Conservation (phyloP, 64 coral and sea anemone genomes). For the Porites australiensis region DNA sequence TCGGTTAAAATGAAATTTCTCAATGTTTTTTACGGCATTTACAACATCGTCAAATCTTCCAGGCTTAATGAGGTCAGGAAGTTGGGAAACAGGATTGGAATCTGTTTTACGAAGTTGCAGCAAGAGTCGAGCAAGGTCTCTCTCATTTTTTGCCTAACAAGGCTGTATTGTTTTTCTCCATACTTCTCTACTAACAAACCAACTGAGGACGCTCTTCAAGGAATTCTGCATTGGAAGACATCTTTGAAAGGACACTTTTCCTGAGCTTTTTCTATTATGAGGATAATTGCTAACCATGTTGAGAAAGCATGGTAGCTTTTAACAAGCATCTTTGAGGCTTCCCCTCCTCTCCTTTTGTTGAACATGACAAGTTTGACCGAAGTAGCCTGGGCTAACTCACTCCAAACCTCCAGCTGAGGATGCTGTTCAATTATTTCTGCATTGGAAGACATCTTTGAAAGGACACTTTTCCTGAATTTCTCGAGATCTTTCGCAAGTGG, state of each 20-base stretch:
- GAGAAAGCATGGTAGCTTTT: neutral
- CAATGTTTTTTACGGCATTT: neutral
- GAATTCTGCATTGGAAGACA: neutral
- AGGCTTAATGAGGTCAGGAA: too few relatives aligned
- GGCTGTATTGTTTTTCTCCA: too few relatives aligned
- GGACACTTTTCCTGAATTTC: constrained; percentile 23
- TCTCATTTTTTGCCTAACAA: too few relatives aligned
- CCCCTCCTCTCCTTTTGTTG: constrained; percentile 63
- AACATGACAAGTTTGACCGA: constrained; percentile 60
- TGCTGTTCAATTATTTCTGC: neutral
- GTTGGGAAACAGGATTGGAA: too few relatives aligned
- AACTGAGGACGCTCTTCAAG: constrained; percentile 12
- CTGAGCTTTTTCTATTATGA: too few relatives aligned
- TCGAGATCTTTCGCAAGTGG: constrained; percentile 58
- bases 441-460: constrained; percentile 22
- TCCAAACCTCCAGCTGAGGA: constrained; percentile 32
- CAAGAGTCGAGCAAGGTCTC: too few relatives aligned
- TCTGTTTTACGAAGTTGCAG: too few relatives aligned
- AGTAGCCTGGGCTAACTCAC: constrained; percentile 35
- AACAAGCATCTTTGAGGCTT: constrained; percentile 42
- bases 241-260: constrained; percentile 38
- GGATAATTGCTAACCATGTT: too few relatives aligned
- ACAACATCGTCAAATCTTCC: too few relatives aligned
- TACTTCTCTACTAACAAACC: neutral
- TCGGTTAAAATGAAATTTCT: constrained; percentile 15